phyloP scores from a whole-genome alignment of 1,140 invertebrate genomes.

The Metopolophium dirhodum region DNA sequence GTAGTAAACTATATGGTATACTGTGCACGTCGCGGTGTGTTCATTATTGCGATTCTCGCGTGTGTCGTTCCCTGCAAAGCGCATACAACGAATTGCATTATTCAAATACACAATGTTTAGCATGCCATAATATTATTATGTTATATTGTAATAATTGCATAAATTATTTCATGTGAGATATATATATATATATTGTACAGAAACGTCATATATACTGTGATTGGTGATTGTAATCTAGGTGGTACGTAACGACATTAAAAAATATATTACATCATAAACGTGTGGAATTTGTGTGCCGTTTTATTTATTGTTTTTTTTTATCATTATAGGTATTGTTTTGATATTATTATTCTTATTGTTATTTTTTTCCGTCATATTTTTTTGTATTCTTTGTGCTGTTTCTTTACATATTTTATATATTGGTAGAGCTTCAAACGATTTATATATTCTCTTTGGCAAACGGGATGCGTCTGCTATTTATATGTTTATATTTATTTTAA shows the following conservation, averaged over 20 bases:
- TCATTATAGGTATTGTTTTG: not conserved
- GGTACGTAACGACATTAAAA: conserved; percentile 15
- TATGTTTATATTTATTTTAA: conserved; percentile 13
- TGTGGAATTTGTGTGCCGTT: conserved; percentile 34
- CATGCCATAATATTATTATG: too few species aligned
- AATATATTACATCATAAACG: not conserved
- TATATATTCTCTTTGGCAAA: conserved; percentile 23
- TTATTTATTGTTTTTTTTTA: not conserved
- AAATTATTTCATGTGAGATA: not conserved
- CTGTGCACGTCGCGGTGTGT: not conserved
- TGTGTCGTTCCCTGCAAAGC: not conserved
- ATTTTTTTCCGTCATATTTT: not conserved
- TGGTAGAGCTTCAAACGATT: conserved; percentile 38
- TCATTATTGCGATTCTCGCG: not conserved
- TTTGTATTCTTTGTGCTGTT: conserved; percentile 41
- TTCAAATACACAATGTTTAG: not conserved
- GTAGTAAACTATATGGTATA: not conserved
- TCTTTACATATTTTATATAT: not conserved
- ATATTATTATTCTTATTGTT: not conserved
- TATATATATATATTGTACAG: too few species aligned
- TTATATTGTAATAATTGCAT: not conserved
- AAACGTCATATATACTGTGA: conserved; percentile 20
- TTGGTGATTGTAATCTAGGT: conserved; percentile 47
- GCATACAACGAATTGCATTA: not conserved
- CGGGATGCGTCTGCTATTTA: conserved; percentile 40